These are phyloP conservation scores for Diorhabda sublineata DNA, from an alignment of 1,140 invertebrate species.

Conservation along the genomic window DNA sequence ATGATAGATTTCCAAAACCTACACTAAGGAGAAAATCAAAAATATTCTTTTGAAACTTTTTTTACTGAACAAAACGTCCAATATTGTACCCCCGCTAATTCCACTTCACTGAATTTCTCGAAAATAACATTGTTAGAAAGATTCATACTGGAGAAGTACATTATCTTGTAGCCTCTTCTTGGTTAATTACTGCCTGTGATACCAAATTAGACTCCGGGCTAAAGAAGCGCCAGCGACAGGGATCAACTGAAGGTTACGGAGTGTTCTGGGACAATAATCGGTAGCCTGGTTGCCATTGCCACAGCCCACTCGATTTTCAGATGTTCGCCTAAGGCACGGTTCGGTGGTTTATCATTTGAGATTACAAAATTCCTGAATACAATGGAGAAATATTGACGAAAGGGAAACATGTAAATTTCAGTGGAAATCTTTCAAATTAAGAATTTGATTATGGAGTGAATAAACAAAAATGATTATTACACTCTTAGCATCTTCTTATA, in stretches of 20 bases:
- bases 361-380: background rate
- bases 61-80: too few species aligned
- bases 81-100: too few species aligned
- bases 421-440: background rate
- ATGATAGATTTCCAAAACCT: too few species aligned
- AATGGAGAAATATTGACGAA: constrained; percentile 30
- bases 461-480: too few species aligned
- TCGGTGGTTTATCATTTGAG: constrained; percentile 28
- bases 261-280: constrained; percentile 41
- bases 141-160: constrained; percentile 53
- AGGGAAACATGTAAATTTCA: background rate
- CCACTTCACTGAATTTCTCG: too few species aligned
- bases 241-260: constrained; percentile 6
- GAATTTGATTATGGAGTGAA: background rate
- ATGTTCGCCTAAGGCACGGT: constrained; percentile 40
- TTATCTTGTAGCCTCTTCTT: constrained; percentile 54
- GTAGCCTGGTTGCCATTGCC: constrained; percentile 13
- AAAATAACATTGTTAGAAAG: constrained; percentile 38
- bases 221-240: background rate
- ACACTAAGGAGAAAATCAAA: too few species aligned
- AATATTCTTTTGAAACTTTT: too few species aligned
- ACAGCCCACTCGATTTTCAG: constrained; percentile 28
- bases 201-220: constrained; percentile 49
- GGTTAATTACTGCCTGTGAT: constrained; percentile 53
- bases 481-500: too few species aligned